Evolutionary conservation across 2,797 vertebrate species (phyloP).

Genomic region (Microtus obscurus): DNA sequence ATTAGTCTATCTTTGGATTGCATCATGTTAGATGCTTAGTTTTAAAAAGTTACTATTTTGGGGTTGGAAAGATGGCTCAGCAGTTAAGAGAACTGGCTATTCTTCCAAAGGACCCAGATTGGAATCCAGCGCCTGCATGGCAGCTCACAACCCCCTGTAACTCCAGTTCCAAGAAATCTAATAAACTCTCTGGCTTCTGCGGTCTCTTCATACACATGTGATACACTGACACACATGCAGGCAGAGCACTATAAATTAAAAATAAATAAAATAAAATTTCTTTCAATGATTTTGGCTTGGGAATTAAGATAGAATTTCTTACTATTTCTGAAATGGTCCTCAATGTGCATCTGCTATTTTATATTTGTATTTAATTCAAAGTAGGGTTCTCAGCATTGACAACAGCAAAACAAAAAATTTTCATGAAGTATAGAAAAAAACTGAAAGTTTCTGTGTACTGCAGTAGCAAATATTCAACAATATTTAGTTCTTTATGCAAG

Average conservation of each 20-base stretch:
- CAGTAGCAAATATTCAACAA: not conserved
- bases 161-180: not conserved
- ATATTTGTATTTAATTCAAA: not conserved
- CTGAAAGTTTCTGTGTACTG: not conserved
- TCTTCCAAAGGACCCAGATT: not conserved
- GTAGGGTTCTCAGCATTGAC: not conserved
- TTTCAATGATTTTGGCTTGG: not conserved
- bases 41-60: not conserved
- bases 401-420: not conserved
- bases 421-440: no score
- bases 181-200: not conserved
- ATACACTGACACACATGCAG: no score
- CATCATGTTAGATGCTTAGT: not conserved
- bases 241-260: not conserved
- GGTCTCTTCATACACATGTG: not conserved
- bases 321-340: not conserved
- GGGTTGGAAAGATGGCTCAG: not conserved
- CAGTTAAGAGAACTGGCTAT: not conserved
- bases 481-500: not conserved
- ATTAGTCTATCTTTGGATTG: no score
- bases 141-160: not conserved
- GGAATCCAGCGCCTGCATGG: not conserved
- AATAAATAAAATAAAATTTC: not conserved
- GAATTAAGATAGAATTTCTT: not conserved
- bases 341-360: not conserved